Percentiles rank a stretch among this genome's conserved stretches.
Conservation (phyloP, 2,113 vertebrate genomes). For the Rousettus leschenaultii region DNA sequence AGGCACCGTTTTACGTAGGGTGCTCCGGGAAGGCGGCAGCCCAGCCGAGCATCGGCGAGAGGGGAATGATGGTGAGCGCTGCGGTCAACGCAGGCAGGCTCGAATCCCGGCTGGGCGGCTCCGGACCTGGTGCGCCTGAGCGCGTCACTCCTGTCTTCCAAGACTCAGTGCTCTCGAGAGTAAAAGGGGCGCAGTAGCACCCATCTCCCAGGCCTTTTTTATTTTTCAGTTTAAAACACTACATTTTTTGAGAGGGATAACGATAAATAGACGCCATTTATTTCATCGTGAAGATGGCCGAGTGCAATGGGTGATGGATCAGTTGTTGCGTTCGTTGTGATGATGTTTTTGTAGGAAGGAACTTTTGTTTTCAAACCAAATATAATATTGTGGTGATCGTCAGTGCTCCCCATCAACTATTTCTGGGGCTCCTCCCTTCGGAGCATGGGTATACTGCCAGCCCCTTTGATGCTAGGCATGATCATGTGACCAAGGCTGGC, state of each 20-base stretch:
- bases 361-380: neutral
- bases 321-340: neutral
- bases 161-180: neutral
- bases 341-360: neutral
- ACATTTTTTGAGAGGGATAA: neutral
- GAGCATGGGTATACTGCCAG: neutral
- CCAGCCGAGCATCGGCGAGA: neutral
- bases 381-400: neutral
- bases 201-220: neutral
- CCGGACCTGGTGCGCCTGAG: neutral
- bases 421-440: neutral
- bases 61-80: neutral
- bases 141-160: neutral
- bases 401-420: neutral
- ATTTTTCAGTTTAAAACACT: neutral
- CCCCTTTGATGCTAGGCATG: neutral
- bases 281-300: neutral
- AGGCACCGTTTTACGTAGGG: neutral
- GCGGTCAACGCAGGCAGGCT: neutral
- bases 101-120: neutral
- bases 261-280: neutral
- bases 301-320: neutral
- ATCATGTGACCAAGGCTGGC: neutral
- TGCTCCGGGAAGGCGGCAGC: neutral
- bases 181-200: rapidly evolving